Percentiles rank a stretch among this genome's conserved stretches.
These are phyloP conservation scores for Xiphydria camelus DNA, from an alignment of 2,888 invertebrate species.

Conservation along the genomic window DNA sequence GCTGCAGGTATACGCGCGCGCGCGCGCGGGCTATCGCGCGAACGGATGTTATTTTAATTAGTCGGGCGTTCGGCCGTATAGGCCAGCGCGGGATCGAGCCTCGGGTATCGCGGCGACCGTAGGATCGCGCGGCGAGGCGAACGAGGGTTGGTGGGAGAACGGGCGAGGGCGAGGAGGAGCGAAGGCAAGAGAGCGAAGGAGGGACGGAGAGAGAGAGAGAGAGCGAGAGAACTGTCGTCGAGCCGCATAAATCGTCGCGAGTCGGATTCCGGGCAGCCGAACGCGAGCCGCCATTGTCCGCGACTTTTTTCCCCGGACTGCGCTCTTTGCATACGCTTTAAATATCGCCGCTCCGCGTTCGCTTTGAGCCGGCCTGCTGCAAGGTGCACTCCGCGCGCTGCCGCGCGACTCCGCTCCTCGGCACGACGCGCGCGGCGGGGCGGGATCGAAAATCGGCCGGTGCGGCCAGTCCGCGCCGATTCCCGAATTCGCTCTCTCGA, in stretches of 20 bases:
- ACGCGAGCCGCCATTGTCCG: slow-evolving; percentile 53
- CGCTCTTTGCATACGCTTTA: slow-evolving; percentile 53
- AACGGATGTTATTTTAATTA: too few species aligned
- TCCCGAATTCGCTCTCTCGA: too few species aligned
- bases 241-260: slow-evolving; percentile 53
- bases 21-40: too few species aligned
- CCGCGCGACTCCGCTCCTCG: too few species aligned
- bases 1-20: too few species aligned
- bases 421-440: too few species aligned
- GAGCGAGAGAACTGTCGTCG: slow-evolving; percentile 30
- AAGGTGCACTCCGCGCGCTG: slow-evolving; percentile 16
- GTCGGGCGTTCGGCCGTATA: too few species aligned
- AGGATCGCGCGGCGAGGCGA: too few species aligned
- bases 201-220: slow-evolving; percentile 11
- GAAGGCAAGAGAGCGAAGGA: slow-evolving; percentile 21
- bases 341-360: slow-evolving; percentile 46
- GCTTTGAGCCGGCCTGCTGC: slow-evolving; percentile 19
- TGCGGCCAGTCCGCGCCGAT: too few species aligned
- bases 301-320: slow-evolving; percentile 40
- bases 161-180: slow-evolving; percentile 13
- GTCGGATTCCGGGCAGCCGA: slow-evolving; percentile 53
- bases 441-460: too few species aligned
- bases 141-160: slow-evolving; percentile 6
- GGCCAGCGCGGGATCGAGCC: too few species aligned
- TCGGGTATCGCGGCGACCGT: too few species aligned